A percentile compares a stretch with the other conserved stretches of the same genome.
These are phyloP conservation scores for Tachyglossus aculeatus DNA, from an alignment of 2,797 vertebrate species.

Conservation along the genomic window DNA sequence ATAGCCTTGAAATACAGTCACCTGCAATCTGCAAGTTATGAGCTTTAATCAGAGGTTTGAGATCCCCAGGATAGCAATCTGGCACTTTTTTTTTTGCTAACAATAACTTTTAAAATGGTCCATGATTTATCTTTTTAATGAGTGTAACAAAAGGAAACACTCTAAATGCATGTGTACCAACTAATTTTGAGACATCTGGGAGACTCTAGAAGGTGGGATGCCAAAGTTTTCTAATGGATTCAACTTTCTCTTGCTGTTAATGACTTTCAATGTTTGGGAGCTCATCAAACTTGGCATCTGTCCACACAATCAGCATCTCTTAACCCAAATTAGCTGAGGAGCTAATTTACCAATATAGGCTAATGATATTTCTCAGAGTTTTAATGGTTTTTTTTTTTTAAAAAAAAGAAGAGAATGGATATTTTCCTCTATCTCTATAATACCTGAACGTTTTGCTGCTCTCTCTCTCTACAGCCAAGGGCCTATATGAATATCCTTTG, in stretches of 20 bases:
- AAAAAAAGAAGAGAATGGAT: too few relatives aligned
- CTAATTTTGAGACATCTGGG: neutral
- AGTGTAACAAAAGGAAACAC: neutral
- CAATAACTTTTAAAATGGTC: neutral
- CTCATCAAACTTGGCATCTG: neutral
- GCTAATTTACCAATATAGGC: neutral
- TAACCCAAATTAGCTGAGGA: neutral
- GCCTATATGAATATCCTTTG: too few relatives aligned
- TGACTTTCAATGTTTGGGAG: neutral
- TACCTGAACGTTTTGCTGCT: too few relatives aligned
- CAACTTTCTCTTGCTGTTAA: neutral
- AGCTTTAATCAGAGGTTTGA: neutral
- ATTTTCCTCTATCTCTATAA: too few relatives aligned
- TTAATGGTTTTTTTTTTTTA: neutral
- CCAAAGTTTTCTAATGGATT: neutral
- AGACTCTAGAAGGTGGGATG: neutral
- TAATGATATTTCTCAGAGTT: neutral
- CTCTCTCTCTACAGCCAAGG: too few relatives aligned
- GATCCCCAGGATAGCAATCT: neutral
- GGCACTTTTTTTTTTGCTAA: neutral
- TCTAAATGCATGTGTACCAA: too few relatives aligned
- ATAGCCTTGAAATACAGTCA: too few relatives aligned
- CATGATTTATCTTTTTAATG: neutral
- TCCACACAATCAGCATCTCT: neutral
- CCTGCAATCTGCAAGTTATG: neutral